Evolutionary conservation across 64 coral and sea anemone genomes (phyloP).

Genomic region (Hydrozoanthus tunicans): DNA sequence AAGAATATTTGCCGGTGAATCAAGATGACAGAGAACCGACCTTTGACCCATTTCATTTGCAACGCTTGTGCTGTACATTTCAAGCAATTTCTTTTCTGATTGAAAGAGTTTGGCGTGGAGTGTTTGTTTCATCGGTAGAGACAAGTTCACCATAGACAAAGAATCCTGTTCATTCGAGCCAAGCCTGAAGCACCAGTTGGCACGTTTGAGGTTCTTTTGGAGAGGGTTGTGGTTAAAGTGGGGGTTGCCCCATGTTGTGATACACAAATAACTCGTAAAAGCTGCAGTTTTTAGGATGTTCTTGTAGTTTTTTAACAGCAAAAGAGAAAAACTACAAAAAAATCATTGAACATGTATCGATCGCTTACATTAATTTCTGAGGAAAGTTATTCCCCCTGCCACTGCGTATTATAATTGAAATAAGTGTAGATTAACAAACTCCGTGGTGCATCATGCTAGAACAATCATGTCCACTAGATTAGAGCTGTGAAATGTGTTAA

Average conservation of each 20-base stretch:
- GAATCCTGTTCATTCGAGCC: too few relatives aligned
- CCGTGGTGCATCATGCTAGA: not conserved
- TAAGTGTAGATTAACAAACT: not conserved
- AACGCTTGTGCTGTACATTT: too few relatives aligned
- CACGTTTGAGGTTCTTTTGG: not conserved
- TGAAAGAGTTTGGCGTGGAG: too few relatives aligned
- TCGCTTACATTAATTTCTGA: not conserved
- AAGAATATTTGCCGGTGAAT: too few relatives aligned
- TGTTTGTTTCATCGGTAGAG: too few relatives aligned
- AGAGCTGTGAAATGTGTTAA: not conserved
- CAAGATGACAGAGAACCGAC: too few relatives aligned
- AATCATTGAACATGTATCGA: not conserved
- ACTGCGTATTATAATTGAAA: conserved; percentile 1
- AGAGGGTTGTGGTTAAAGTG: not conserved
- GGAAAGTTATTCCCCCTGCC: not conserved
- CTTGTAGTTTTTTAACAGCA: not conserved
- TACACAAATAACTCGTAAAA: not conserved
- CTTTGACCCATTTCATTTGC: too few relatives aligned
- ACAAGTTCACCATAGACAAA: too few relatives aligned
- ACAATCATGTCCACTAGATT: conserved; percentile 37
- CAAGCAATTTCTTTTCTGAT: too few relatives aligned
- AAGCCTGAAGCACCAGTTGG: too few relatives aligned
- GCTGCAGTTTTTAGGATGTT: not conserved
- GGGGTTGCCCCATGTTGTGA: not conserved
- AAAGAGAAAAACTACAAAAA: not conserved